Conservation (phyloP, 2,797 vertebrate genomes). For the Forpus xanthops region DNA sequence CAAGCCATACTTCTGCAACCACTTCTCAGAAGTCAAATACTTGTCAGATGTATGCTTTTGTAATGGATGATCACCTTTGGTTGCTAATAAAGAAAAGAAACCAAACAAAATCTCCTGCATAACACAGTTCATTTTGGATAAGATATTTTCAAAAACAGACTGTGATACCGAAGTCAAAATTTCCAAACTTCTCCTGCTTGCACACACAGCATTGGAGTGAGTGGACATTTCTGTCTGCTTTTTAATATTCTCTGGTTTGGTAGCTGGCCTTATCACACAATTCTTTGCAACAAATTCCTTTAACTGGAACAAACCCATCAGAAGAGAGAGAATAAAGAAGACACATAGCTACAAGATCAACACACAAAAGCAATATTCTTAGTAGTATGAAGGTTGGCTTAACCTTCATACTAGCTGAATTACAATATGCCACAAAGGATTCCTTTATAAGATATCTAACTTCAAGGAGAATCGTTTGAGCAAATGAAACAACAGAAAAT, state of each 20-base stretch:
- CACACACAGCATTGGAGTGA: neutral
- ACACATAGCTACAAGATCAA: neutral
- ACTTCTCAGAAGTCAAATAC: conserved; percentile 73
- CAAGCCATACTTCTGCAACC: conserved; percentile 79
- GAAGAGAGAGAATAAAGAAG: neutral
- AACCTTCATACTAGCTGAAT: neutral
- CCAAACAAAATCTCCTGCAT: neutral
- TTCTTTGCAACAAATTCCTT: neutral
- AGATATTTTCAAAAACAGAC: neutral
- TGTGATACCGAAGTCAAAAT: neutral
- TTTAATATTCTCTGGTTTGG: neutral
- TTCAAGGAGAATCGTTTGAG: neutral
- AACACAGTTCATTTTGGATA: neutral
- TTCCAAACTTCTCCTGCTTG: neutral
- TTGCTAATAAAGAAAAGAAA: conserved; percentile 2
- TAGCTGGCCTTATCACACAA: neutral
- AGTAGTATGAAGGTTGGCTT: neutral
- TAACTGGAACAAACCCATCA: neutral
- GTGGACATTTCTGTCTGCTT: neutral
- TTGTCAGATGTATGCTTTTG: conserved; percentile 45
- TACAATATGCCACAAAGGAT: neutral
- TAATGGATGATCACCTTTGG: neutral
- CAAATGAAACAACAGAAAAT: neutral
- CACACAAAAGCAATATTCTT: neutral
- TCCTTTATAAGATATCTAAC: neutral